Evolutionary conservation across 2,113 vertebrate genomes (phyloP), one percentile per base, ranked within the genome.

Genomic region (Nettapus auritus): DNA sequence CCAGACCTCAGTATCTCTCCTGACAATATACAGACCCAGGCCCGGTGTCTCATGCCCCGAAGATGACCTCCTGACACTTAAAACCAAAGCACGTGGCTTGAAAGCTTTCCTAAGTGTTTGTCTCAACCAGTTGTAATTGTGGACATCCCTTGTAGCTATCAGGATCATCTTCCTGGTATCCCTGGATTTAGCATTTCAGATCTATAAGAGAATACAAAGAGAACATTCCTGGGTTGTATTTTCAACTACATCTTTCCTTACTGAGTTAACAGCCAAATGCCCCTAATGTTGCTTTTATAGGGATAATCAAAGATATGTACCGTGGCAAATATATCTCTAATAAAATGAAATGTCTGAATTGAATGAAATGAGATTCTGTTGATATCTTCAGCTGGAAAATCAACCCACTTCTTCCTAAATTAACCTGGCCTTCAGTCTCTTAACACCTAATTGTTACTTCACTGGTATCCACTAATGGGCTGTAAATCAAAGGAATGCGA

Each of bases 381-480:
- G 88, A 82, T 95, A 57, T 23, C 82, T 79, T 92, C 84, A 57
- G 62, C 84, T 77, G 70, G 14, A 85, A 87, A 93, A 85, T 92
- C 84, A 92, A 62, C 78, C 34, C 48, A 28, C 73, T 95, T 84
- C 86, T 89, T 82, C 84, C 82, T 79, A 92, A 94, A 90, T 94
- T 90, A 93, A 86, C 91, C 57, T 44, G 64, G 69, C 42, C 86
- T 92, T 93, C 85, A 56, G 63, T 75, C 86, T 89, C 66, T 82
- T 79, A 80, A 74, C 55, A 69, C 46, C 42, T 90, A 93, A 90
- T 89, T 90, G 89, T 76, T 86, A 60, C 93, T 90, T 86, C 62
- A 34, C 78, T 8, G 1, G 23, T 87, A 52, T 53, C 86, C 3
- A 1, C 66, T 95, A 94, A 93, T 81, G 69, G 69, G 8, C 64